These are phyloP conservation scores for Bilobella aurantiaca DNA, from an alignment of 1,140 invertebrate species.

Conservation along the genomic window DNA sequence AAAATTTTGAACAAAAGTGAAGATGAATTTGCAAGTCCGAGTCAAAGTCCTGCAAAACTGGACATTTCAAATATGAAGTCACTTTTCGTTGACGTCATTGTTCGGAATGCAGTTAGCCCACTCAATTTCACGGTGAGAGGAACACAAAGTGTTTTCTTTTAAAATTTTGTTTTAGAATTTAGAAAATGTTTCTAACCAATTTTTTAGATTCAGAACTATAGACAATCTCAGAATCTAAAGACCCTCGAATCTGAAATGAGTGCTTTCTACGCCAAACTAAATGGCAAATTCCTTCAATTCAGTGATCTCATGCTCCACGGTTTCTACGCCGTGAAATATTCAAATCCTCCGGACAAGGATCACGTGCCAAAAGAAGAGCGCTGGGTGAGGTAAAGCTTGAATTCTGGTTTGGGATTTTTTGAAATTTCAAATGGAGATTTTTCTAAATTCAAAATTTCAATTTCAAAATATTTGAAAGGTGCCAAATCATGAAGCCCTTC, in stretches of 20 bases:
- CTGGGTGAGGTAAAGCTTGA: neutral
- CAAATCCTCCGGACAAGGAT: neutral
- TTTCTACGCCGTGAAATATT: constrained; percentile 4
- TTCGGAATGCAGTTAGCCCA: constrained; percentile 10
- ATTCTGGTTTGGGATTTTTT: no score
- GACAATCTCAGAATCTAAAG: neutral
- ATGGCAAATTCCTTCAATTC: neutral
- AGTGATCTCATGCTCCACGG: constrained; percentile 5
- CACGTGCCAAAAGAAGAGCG: neutral
- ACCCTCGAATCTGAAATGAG: neutral
- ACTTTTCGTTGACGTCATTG: constrained; percentile 10
- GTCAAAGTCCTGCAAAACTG: neutral
- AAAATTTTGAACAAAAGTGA: neutral
- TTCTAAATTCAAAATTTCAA: neutral
- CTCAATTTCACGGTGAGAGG: constrained; percentile 1
- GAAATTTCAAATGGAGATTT: no score
- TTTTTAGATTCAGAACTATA: constrained; percentile 12
- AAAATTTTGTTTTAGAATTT: neutral
- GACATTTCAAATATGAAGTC: neutral
- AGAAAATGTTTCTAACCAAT: neutral
- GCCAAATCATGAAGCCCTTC: constrained; percentile 13
- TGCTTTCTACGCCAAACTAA: neutral
- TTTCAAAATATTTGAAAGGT: neutral
- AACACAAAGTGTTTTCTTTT: neutral
- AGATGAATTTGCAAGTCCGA: neutral